Base-by-base conservation (phyloP, 2,113 vertebrate species). In the Azemiops feae region DNA sequence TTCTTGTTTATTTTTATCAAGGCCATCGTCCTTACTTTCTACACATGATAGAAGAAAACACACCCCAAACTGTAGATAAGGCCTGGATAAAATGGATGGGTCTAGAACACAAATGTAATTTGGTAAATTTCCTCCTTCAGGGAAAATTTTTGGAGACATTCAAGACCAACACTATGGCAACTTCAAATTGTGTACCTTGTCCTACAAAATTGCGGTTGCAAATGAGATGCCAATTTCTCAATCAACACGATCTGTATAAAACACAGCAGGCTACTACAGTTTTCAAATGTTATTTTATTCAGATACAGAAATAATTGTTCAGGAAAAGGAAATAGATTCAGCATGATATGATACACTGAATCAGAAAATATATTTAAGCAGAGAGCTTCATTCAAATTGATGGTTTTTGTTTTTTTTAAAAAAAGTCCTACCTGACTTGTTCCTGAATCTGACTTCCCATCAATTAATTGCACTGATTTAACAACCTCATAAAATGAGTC, bases 401-500 rank as follows among this genome's bases (percentile, higher is more conserved):
- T 4, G 16, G 4, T 69, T 69, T 30, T 64, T n/a, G 5, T 54
- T 47, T 47, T 47, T 47, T 43, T 93, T 22, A 52, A 58, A 94
- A 92, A 16, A 30, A 23, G 23, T 58, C 93, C 43, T 69, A 89
- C 18, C 45, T 64, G 90, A 89, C 11, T 87, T 5, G 39, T 5
- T 90, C 43, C 91, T 47, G 50, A 94, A 93, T n/a, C 87, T 85
- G 64, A 91, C 85, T 94, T 94, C 88, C 27, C 27, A 69, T 47
- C 58, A 1, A 16, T 52, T 50, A 91, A 20, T 93, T 92, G 55
- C n/a, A 92, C 52, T 0, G 1, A 96, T 94, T 54, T 22, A 95
- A 92, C 58, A 47, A 18, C 58, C 91, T 69, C 91, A 90, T 5
- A 93, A 92, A 96, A 91, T 88, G 39, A 57, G 60, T 88, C 93